These are phyloP conservation scores for Cassiopea xamachana DNA, from an alignment of 30 jellyfish, hydroid and myxozoan genomes.

Conservation along the genomic window DNA sequence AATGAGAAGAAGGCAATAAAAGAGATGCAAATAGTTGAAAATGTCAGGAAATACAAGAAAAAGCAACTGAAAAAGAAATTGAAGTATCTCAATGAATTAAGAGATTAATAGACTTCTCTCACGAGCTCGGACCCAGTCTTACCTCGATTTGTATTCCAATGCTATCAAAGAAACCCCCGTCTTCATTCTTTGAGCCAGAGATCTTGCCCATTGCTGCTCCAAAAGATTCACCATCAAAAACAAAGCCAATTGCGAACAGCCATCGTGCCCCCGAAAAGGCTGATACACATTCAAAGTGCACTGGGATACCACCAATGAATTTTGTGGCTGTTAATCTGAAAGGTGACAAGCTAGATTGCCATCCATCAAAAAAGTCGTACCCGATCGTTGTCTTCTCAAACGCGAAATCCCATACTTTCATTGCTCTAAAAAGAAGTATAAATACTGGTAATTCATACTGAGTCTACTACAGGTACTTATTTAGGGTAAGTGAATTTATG, in stretches of 20 bases:
- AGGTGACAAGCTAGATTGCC: conserved; percentile 81
- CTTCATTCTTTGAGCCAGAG: conserved; percentile 78
- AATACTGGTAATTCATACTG: too few species aligned
- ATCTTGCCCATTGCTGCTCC: conserved; percentile 94
- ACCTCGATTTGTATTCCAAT: conserved; percentile 94
- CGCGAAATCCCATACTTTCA: conserved; percentile 84
- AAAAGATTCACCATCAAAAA: conserved; percentile 92
- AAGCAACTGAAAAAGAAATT: too few species aligned
- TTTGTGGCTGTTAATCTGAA: conserved; percentile 87
- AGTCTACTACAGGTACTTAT: background rate
- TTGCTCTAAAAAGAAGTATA: conserved; percentile 58
- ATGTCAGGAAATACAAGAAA: too few species aligned
- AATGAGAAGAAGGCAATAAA: too few species aligned
- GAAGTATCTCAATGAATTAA: too few species aligned
- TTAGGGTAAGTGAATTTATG: background rate
- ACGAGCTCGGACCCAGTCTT: background rate
- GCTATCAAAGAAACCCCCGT: conserved; percentile 88
- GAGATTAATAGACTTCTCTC: too few species aligned
- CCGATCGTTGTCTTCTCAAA: conserved; percentile 80
- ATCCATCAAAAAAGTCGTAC: conserved; percentile 79
- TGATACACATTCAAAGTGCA: conserved; percentile 80
- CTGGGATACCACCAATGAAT: conserved; percentile 84
- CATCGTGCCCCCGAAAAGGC: conserved; percentile 52
- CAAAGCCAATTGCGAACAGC: conserved; percentile 92
- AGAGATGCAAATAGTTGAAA: too few species aligned